These are phyloP conservation scores for Ecdyonurus torrentis DNA, from an alignment of 2,888 invertebrate genomes.

Conservation along the genomic window DNA sequence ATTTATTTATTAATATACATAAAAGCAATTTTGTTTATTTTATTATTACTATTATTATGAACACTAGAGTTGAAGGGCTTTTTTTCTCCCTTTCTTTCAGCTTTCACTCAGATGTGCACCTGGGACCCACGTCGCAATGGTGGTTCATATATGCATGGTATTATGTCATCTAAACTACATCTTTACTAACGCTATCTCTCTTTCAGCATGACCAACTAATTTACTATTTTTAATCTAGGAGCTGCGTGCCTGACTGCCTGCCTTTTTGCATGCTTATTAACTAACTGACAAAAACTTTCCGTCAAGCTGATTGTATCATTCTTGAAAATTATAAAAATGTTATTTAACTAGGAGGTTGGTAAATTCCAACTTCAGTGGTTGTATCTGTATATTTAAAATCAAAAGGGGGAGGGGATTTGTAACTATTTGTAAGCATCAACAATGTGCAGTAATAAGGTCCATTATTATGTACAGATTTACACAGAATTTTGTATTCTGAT, in stretches of 20 bases:
- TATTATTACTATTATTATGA: not conserved
- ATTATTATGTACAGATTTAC: too few relatives aligned
- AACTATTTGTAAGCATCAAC: too few relatives aligned
- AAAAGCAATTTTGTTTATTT: not conserved
- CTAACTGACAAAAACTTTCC: too few relatives aligned
- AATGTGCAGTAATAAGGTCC: too few relatives aligned
- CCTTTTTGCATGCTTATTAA: not conserved
- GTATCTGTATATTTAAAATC: too few relatives aligned
- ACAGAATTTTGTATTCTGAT: too few relatives aligned
- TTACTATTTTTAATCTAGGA: not conserved
- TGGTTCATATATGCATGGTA: conserved; percentile 16
- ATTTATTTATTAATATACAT: not conserved
- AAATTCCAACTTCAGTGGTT: too few relatives aligned
- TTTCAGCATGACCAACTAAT: not conserved
- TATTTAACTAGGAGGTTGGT: too few relatives aligned
- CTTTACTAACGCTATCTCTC: not conserved
- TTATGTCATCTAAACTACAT: conserved; percentile 11
- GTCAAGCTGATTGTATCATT: too few relatives aligned
- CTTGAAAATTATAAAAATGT: too few relatives aligned
- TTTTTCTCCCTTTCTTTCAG: conserved; percentile 18
- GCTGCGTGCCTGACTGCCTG: not conserved
- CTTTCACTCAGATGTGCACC: conserved; percentile 21
- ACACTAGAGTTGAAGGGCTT: conserved; percentile 2
- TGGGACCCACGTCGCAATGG: conserved; percentile 17
- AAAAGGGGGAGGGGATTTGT: too few relatives aligned